These are phyloP conservation scores for Pteruthius melanotis DNA, from an alignment of 2,113 vertebrate genomes.

Conservation along the genomic window DNA sequence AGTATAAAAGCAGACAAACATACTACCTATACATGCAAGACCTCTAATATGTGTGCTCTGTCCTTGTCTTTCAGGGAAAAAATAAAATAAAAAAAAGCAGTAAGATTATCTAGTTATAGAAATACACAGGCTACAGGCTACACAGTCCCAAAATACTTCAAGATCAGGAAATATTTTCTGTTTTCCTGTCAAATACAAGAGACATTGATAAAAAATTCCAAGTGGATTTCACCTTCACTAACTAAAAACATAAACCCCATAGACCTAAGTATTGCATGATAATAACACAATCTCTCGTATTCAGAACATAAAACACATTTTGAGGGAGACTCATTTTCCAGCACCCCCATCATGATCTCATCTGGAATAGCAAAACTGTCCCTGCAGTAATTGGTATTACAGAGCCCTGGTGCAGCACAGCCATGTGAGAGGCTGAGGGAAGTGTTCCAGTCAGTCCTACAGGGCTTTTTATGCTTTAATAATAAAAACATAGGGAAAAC, in stretches of 20 bases:
- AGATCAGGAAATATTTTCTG: background rate
- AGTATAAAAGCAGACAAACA: background rate
- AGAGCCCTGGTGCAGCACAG: background rate
- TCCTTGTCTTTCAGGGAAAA: background rate
- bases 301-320: background rate
- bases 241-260: background rate
- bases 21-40: background rate
- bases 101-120: background rate
- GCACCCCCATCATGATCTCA: background rate
- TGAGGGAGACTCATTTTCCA: background rate
- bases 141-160: background rate
- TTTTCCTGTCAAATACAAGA: background rate
- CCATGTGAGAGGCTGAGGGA: background rate
- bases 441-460: background rate
- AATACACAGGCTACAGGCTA: background rate
- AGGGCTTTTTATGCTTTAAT: background rate
- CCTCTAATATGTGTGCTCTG: background rate
- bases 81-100: background rate
- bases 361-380: background rate
- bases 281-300: background rate
- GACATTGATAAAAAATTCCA: background rate
- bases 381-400: background rate
- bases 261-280: background rate
- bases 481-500: background rate
- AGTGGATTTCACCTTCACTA: background rate